phyloP scores from a whole-genome alignment of 2,797 vertebrate genomes.

The Macropodus opercularis region DNA sequence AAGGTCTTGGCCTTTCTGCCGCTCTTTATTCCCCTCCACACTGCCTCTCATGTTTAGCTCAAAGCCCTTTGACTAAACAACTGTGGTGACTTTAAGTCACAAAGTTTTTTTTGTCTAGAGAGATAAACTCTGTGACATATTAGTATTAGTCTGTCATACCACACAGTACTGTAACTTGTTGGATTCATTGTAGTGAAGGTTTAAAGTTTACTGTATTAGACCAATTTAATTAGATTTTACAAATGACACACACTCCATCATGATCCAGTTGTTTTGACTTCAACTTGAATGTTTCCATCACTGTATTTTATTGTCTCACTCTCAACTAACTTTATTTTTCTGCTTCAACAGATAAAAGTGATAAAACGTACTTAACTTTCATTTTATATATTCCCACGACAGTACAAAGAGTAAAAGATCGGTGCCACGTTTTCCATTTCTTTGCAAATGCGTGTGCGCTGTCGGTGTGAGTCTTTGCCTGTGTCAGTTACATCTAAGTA shows the following conservation, averaged over 20 bases:
- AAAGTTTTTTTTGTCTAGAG: background rate
- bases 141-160: constrained; percentile 11
- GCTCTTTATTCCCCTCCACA: constrained; percentile 26
- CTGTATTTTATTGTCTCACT: constrained; percentile 4
- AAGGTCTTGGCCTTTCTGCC: constrained; percentile 71
- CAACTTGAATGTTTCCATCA: background rate
- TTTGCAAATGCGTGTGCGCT: constrained; percentile 28
- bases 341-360: constrained; percentile 26
- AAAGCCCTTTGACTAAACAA: constrained; percentile 36
- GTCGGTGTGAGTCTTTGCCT: constrained; percentile 29
- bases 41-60: constrained; percentile 32
- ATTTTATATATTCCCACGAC: constrained; percentile 37
- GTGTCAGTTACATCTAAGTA: constrained; percentile 35
- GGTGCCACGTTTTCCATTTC: constrained; percentile 36
- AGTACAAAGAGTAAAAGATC: constrained; percentile 12
- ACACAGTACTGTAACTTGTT: constrained; percentile 4
- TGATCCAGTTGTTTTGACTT: background rate
- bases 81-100: constrained; percentile 18
- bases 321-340: constrained; percentile 13
- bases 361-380: constrained; percentile 22
- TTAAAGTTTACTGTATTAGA: constrained; percentile 2
- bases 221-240: too few relatives aligned
- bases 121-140: constrained; percentile 2
- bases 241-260: too few relatives aligned
- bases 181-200: constrained; percentile 8